Evolutionary conservation across 1,140 invertebrate genomes (phyloP).

Genomic region (Copidosoma floridanum): DNA sequence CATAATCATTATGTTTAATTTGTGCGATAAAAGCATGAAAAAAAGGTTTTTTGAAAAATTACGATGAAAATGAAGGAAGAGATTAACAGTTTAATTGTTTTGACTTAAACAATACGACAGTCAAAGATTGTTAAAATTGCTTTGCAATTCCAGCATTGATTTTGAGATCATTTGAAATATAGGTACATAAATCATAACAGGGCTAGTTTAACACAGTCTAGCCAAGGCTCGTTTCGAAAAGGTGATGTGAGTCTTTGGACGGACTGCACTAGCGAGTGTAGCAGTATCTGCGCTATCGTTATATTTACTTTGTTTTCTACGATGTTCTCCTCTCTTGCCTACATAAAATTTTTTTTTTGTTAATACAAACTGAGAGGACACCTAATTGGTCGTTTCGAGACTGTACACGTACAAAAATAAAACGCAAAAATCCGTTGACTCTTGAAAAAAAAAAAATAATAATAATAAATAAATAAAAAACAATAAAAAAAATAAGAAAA

Average conservation of each 20-base stretch:
- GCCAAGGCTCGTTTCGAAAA: not conserved
- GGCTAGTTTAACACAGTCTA: not conserved
- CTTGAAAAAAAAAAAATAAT: conserved; percentile 9
- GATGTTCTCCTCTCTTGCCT: not conserved
- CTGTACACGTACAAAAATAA: conserved; percentile 14
- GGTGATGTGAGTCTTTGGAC: conserved; percentile 18
- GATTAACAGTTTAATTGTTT: no score
- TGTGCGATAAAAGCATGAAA: no score
- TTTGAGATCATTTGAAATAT: conserved; percentile 20
- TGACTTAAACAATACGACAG: no score
- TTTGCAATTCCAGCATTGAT: no score
- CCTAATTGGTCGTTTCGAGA: conserved; percentile 22
- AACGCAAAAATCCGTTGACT: not conserved
- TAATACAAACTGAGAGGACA: conserved; percentile 4
- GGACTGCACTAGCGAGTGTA: conserved; percentile 17
- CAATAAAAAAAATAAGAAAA: no score
- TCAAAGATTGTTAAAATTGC: no score
- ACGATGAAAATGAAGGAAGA: no score
- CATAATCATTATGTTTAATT: no score
- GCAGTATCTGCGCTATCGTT: conserved; percentile 9
- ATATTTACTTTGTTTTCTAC: not conserved
- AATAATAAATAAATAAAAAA: no score
- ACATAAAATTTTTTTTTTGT: not conserved
- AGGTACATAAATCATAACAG: no score
- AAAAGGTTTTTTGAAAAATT: no score